Evolutionary conservation across 1,140 invertebrate species (phyloP).

Genomic region (Carcinoscorpius rotundicauda): DNA sequence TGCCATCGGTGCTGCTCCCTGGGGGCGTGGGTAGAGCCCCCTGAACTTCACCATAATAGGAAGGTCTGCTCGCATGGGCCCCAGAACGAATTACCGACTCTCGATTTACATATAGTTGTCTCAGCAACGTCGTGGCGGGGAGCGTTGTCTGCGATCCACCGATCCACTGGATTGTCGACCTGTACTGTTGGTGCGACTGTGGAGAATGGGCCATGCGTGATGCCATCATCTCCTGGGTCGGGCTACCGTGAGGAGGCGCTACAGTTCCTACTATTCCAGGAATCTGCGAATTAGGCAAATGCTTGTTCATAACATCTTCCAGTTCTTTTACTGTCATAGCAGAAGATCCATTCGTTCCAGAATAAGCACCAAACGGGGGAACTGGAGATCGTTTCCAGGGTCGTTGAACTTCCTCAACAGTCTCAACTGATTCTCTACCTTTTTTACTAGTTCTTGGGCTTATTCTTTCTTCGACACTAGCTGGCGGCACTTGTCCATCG

Average conservation of each 20-base stretch:
- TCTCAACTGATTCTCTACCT: neutral
- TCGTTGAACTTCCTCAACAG: conserved; percentile 8
- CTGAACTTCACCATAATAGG: conserved; percentile 29
- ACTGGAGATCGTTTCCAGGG: conserved; percentile 18
- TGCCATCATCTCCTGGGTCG: neutral
- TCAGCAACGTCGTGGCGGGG: conserved; percentile 15
- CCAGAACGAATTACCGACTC: conserved; percentile 46
- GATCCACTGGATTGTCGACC: conserved; percentile 39
- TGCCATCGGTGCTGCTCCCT: conserved; percentile 26
- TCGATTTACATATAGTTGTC: conserved; percentile 20
- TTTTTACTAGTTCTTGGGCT: neutral
- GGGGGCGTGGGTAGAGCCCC: conserved; percentile 73
- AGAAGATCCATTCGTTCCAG: conserved; percentile 4
- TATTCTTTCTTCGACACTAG: no score
- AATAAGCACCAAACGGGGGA: neutral
- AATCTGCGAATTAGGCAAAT: conserved; percentile 50
- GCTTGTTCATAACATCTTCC: conserved; percentile 92
- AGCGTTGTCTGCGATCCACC: conserved; percentile 30
- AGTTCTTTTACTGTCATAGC: conserved; percentile 43
- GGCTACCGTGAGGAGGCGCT: neutral
- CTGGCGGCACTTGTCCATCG: neutral
- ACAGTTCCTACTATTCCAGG: neutral
- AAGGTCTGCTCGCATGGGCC: conserved; percentile 19
- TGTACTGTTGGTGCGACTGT: conserved; percentile 28
- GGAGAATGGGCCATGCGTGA: neutral